phyloP scores from a whole-genome alignment of 2,113 vertebrate genomes.

The Potamarius usumacintae region DNA sequence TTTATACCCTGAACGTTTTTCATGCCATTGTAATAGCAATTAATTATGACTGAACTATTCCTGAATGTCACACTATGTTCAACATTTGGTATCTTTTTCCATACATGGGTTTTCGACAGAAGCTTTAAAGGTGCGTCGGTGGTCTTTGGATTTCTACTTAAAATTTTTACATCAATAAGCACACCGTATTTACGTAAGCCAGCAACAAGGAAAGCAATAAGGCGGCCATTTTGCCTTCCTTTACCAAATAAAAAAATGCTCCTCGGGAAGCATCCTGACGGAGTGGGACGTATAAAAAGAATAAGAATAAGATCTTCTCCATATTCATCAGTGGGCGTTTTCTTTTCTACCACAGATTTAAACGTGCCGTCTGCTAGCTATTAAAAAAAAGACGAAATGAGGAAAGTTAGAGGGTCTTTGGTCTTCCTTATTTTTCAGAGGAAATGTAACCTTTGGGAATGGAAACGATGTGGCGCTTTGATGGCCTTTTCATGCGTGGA shows the following conservation, averaged over 20 bases:
- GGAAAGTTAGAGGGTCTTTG: background rate
- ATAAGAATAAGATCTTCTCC: constrained; percentile 58
- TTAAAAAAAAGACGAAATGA: background rate
- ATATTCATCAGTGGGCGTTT: constrained; percentile 65
- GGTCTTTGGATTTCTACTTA: too few relatives aligned
- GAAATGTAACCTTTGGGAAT: constrained; percentile 35
- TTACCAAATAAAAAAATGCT: constrained; percentile 69
- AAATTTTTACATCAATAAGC: too few relatives aligned
- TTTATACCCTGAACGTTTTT: background rate
- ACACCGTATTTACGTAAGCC: background rate
- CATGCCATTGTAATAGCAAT: background rate
- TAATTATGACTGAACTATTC: background rate
- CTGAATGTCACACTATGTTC: background rate
- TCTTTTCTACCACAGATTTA: background rate
- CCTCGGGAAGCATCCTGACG: constrained; percentile 65
- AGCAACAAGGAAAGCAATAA: constrained; percentile 40
- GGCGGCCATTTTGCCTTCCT: constrained; percentile 68
- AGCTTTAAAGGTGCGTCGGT: background rate
- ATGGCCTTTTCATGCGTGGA: constrained; percentile 72
- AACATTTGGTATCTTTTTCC: background rate
- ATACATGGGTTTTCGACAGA: background rate
- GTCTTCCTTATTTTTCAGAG: background rate
- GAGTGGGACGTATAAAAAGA: constrained; percentile 68
- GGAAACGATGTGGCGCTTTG: constrained; percentile 69
- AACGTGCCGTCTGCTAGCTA: background rate